Evolutionary conservation across 2,113 vertebrate genomes (phyloP), one percentile per base, ranked within the genome.

Genomic region (Lampris megalopsis): DNA sequence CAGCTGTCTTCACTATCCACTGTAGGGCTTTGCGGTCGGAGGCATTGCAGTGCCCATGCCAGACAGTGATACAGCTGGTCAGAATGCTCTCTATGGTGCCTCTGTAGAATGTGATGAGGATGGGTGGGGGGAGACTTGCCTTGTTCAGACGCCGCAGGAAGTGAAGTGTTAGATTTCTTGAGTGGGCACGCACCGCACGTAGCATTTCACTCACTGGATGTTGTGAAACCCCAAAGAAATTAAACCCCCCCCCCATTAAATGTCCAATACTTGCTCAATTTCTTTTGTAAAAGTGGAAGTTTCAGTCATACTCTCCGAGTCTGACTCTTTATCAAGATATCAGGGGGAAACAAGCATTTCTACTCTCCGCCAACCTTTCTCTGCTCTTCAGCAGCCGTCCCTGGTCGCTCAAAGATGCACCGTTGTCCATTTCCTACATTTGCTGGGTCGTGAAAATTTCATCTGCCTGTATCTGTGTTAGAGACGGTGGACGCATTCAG

Each of bases 391-490:
- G 42, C 13, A 57, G 7, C 72, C 71, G 7, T 58, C 66, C 43
- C 42, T 24, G 67, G 64, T 65, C 63, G 68, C 61, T 82, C 48
- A 11, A 70, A 68, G 49, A 24, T 78, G 35, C 50, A 63, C 11
- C 42, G 64, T 49, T 71, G 59, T 76, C 75, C 61, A 80, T 85
- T 85, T 81, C 60, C 68, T 79, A 40, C 78, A 83, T 89, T 81
- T 88, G 78, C 67, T 58, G 11, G 61, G 75, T 81, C 71, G 70
- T 91, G 68, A 84, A 88, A 83, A 75, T 91, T 81, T 89, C 37
- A 91, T 83, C 59, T 81, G 48, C 42, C 75, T 65, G 5, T 24
- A 80, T 82, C 73, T 65, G 75, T 82, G 80, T 82, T 82, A 80
- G 75, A 80, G 75, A 57, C 73, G 13, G 53, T 62, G 68, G 60